These are phyloP conservation scores for Fregata magnificens DNA, from an alignment of 2,113 vertebrate species.

Conservation along the genomic window DNA sequence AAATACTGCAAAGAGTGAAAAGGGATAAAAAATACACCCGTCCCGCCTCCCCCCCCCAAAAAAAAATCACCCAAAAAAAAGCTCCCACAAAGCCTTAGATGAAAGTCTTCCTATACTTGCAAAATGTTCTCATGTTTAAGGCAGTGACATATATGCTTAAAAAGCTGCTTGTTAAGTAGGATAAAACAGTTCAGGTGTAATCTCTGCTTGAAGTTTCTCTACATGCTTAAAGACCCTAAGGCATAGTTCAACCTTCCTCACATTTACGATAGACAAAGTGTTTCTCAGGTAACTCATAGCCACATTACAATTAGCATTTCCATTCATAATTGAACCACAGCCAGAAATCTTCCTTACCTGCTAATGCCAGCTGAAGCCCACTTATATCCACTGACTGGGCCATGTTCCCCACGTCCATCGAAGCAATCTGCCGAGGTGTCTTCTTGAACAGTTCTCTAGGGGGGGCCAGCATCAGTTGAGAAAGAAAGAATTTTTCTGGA, in stretches of 20 bases:
- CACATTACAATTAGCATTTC: not conserved
- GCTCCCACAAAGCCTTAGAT: not conserved
- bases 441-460: slow-evolving; percentile 98
- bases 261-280: not conserved
- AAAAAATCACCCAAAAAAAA: no score
- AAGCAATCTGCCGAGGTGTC: slow-evolving; percentile 93
- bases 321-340: not conserved
- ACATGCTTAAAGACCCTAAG: not conserved
- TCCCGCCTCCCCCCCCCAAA: no score
- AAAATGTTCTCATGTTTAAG: not conserved
- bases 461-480: slow-evolving; percentile 96
- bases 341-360: slow-evolving; percentile 73
- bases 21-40: not conserved
- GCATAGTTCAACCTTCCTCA: not conserved
- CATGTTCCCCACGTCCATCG: slow-evolving; percentile 91
- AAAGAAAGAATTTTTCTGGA: slow-evolving; percentile 97
- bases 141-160: not conserved
- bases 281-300: not conserved
- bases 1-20: not conserved
- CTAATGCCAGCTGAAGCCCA: slow-evolving; percentile 92
- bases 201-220: not conserved
- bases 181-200: not conserved
- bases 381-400: slow-evolving; percentile 95
- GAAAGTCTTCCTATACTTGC: not conserved
- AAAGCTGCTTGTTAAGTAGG: not conserved